These are phyloP conservation scores for Serinus canaria DNA, from an alignment of 2,113 vertebrate genomes.

Conservation along the genomic window DNA sequence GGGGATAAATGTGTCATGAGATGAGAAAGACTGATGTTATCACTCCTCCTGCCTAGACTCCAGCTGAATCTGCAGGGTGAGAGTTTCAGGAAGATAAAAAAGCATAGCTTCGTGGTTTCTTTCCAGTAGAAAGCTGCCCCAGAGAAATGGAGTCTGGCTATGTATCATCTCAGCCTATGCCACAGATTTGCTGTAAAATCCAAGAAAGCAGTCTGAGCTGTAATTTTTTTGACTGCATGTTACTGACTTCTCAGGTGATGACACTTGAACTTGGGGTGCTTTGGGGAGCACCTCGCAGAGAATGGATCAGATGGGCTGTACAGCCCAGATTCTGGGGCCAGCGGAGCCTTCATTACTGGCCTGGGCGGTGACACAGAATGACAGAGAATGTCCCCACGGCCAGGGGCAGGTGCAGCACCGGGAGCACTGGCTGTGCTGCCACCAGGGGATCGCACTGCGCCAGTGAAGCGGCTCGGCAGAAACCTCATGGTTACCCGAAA, in stretches of 20 bases:
- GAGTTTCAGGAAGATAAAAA: not conserved
- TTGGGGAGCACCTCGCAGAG: not conserved
- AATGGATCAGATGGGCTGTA: not conserved
- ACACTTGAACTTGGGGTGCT: not conserved
- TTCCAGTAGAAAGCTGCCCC: not conserved
- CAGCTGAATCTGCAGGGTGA: not conserved
- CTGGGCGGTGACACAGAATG: rapidly evolving
- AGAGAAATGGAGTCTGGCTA: not conserved
- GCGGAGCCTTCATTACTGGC: not conserved
- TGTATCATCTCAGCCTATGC: not conserved
- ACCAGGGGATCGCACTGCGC: too few species aligned
- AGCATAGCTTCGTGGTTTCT: not conserved
- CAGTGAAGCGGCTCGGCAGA: not conserved
- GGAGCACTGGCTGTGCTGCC: not conserved
- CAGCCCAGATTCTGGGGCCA: too few species aligned
- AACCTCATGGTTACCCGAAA: not conserved
- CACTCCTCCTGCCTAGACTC: not conserved
- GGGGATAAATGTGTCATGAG: not conserved
- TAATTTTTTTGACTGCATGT: not conserved
- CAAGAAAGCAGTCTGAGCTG: not conserved
- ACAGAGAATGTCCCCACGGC: too few species aligned
- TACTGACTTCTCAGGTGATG: not conserved
- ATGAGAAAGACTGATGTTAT: not conserved
- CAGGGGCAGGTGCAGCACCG: not conserved
- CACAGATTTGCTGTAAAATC: not conserved